Evolutionary conservation across 2,797 vertebrate genomes (phyloP).

Genomic region (Heterohyrax brucei): DNA sequence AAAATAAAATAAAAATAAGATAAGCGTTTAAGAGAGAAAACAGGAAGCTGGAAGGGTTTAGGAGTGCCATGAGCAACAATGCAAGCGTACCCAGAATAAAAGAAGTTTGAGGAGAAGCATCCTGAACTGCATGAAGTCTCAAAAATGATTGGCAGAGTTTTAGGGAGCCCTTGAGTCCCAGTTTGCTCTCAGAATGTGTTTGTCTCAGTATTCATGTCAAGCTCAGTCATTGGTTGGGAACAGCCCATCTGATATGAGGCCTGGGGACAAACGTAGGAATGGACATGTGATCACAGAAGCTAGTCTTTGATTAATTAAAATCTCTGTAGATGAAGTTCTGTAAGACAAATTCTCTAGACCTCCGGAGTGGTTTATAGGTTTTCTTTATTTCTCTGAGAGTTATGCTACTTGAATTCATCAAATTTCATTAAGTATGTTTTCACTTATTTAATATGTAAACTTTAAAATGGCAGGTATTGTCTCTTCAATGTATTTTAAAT

Average conservation of each 20-base stretch:
- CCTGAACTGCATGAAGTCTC: neutral
- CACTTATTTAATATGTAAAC: neutral
- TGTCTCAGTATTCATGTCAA: rapidly evolving
- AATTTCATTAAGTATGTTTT: neutral
- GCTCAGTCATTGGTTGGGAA: too few relatives aligned
- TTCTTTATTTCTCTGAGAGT: neutral
- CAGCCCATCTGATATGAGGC: neutral
- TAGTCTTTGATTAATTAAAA: neutral
- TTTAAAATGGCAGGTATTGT: neutral
- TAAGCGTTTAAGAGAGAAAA: neutral
- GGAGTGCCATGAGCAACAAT: neutral
- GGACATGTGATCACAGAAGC: neutral
- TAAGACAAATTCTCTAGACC: neutral
- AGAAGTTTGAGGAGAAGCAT: neutral
- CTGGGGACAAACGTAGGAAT: neutral
- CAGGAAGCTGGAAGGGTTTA: neutral
- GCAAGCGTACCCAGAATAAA: neutral
- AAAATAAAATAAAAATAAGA: too few relatives aligned
- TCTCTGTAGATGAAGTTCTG: neutral
- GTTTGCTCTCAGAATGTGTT: neutral
- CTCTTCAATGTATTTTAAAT: neutral
- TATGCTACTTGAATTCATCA: neutral
- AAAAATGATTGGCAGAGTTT: neutral
- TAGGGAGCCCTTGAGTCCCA: neutral
- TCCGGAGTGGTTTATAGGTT: neutral